Evolutionary conservation across 2,113 vertebrate genomes (phyloP).

Genomic region (Empidonax alnorum): DNA sequence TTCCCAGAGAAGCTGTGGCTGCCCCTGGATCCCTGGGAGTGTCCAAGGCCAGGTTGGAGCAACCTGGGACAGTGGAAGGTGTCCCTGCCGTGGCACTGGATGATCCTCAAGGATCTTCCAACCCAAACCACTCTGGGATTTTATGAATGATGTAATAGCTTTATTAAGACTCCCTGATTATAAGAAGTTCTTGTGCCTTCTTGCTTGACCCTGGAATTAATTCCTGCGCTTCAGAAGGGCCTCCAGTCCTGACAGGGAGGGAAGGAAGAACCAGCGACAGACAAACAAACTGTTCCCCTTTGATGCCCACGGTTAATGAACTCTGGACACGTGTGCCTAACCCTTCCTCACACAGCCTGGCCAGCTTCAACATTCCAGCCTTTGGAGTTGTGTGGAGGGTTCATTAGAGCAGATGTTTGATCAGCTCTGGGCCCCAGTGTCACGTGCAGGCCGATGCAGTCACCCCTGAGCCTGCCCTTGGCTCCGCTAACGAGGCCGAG

Average conservation of each 20-base stretch:
- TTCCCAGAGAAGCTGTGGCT: not conserved
- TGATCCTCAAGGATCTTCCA: not conserved
- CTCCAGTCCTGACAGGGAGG: not conserved
- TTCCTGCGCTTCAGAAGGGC: not conserved
- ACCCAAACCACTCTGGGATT: not conserved
- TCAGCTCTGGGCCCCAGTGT: not conserved
- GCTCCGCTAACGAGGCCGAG: not conserved
- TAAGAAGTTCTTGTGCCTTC: not conserved
- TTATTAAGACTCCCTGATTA: not conserved
- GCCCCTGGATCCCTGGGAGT: not conserved
- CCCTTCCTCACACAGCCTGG: not conserved
- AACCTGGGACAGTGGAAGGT: fast-evolving
- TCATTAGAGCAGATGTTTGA: not conserved
- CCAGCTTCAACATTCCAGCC: not conserved
- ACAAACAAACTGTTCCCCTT: not conserved
- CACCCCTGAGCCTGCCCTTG: not conserved
- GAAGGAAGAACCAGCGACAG: not conserved
- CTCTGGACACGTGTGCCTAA: not conserved
- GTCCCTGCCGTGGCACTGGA: not conserved
- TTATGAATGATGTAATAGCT: not conserved
- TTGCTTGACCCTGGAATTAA: not conserved
- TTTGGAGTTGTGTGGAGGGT: not conserved
- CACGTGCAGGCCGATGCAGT: not conserved
- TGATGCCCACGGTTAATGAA: not conserved
- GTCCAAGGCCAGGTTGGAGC: not conserved